phyloP scores from a whole-genome alignment of 2,113 vertebrate species.

The Lota lota region DNA sequence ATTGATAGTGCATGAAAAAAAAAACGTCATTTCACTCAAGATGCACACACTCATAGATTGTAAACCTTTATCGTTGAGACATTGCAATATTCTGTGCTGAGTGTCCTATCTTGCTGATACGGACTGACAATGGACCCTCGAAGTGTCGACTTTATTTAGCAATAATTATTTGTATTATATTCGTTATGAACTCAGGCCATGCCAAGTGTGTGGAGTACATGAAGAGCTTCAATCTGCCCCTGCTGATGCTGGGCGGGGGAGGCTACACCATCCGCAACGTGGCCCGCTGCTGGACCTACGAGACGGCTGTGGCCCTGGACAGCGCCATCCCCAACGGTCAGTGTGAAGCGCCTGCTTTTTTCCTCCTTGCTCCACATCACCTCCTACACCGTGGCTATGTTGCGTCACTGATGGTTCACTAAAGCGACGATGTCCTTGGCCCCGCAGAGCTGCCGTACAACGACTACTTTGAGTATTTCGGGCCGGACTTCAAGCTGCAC shows the following conservation, averaged over 20 bases:
- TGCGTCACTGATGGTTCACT: too few species aligned
- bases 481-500: constrained; percentile 98
- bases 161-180: background rate
- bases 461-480: constrained; percentile 98
- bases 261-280: constrained; percentile 98
- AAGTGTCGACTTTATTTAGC: too few species aligned
- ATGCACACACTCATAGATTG: too few species aligned
- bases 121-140: too few species aligned
- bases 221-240: constrained; percentile 94
- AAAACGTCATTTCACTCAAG: too few species aligned
- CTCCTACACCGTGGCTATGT: too few species aligned
- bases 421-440: background rate
- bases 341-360: background rate
- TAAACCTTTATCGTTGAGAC: too few species aligned
- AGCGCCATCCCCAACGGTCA: constrained; percentile 90
- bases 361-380: too few species aligned
- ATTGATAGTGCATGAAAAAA: too few species aligned
- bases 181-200: constrained; percentile 76
- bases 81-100: too few species aligned
- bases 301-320: constrained; percentile 94
- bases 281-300: constrained; percentile 95
- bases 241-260: constrained; percentile 96
- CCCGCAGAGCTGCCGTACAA: constrained; percentile 91
- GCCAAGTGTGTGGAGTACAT: constrained; percentile 99
- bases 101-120: too few species aligned